Base-by-base conservation (phyloP, 1,140 invertebrate genomes). In the Rhopalosiphum maidis region DNA sequence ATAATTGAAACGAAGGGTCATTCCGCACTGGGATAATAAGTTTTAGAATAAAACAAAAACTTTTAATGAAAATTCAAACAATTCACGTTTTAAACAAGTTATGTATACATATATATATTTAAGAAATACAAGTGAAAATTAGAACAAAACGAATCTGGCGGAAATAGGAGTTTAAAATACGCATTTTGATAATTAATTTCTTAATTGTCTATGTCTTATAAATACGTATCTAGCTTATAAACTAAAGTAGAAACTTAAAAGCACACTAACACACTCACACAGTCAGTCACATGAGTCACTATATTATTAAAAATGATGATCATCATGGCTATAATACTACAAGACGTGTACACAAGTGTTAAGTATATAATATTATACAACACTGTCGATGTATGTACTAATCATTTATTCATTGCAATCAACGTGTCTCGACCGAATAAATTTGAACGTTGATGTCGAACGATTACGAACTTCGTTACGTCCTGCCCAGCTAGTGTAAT, bases 21-120 rank as follows among this genome's bases (percentile, higher is more conserved):
- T 86, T n/a, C 15, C 25, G 43, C 30, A 25, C 11, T 86, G 23
- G 25, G 25, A 46, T 86, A n/a, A 86, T 86, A 86, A 86, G 37
- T 86, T 86, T 86, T 15, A 25, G 25, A 86, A 86, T 86, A 86
- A 86, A 86, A 46, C 85, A 46, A 86, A 86, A 86, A 86, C 43
- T 86, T 86, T 86, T 86, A 48, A 86, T 86, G 85, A 86, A 41
- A 86, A 86, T 86, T 86, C 85, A 43, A 46, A 86, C 85, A 30
- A 46, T 86, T 86, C 30, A n/a, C 85, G 23, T 41, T 86, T 86
- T 43, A 43, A 86, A 86, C 22, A 86, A 41, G 22, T 86, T 41
- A 25, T 86, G 30, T 43, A 25, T n/a, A n/a, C 2, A 23, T 30
- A n/a, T 7, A 23, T 30, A 37, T 41, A 8, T 30, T 41, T 41